Base-by-base conservation (phyloP, 2,113 vertebrate species). In the Forbesichthys agassizii region DNA sequence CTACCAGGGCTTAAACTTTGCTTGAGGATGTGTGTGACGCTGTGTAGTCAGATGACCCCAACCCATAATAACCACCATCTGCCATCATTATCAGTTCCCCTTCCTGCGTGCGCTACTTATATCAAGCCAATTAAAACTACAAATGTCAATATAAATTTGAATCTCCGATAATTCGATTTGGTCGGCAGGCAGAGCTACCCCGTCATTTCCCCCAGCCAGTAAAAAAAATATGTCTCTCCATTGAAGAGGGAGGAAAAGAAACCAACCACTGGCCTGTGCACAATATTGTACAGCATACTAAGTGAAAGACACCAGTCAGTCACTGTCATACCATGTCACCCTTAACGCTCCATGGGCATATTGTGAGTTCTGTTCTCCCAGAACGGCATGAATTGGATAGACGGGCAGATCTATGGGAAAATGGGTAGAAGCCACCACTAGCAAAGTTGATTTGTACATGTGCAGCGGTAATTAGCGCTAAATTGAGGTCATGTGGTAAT, bases 401-500 rank as follows among this genome's bases (percentile, higher is more conserved):
- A 52, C 13, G 12, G 48, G 57, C 9, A 11, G 51, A 48, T 14
- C 3, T 5, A 27, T 36, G 48, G 66, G 63, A 84, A 74, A 71
- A 7, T 10, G 9, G 48, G 66, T 33, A 11, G 79, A 63, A 69
- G 61, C 20, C 7, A 5, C 8, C 8, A 33, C 3, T 12, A 14
- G 53, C 14, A 52, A 52, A 52, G 13, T 72, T 3, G 36, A 61
- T n/a, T 12, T 78, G 62, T 68, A 88, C 77, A 82, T 56, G 79
- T 79, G 65, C 62, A 83, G 74, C 74, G 73, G 82, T 89, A 90
- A 92, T 92, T 91, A 88, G 74, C 89, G 69, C 78, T 87, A 88
- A 93, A 91, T 91, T 91, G 90, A 87, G 90, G 88, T 80, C 90
- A 80, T 75, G 61, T 79, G 77, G 79, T 88, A 89, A 92, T 93